These are phyloP conservation scores for Caenorhabditis parvicauda DNA, from an alignment of 2,888 invertebrate species.

Conservation along the genomic window DNA sequence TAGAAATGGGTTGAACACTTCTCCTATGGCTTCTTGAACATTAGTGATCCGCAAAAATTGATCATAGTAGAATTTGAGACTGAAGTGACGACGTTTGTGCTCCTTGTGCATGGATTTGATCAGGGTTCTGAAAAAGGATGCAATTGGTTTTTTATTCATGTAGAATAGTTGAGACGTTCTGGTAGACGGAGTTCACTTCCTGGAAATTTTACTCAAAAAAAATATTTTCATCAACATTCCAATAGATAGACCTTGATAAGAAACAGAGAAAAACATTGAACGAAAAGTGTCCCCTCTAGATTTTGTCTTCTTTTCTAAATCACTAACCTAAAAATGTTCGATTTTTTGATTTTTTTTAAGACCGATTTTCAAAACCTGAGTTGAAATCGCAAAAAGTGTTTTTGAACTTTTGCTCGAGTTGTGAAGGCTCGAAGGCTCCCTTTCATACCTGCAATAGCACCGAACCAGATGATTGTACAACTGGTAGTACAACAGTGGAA, in stretches of 20 bases:
- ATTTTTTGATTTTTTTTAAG: background rate
- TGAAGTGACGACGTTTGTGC: constrained; percentile 46
- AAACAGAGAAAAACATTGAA: too few species aligned
- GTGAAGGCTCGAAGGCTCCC: background rate
- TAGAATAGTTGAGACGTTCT: too few species aligned
- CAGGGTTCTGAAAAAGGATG: constrained; percentile 38
- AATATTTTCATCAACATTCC: too few species aligned
- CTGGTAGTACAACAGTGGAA: constrained; percentile 56
- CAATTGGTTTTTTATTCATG: constrained; percentile 41
- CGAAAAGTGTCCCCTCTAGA: too few species aligned
- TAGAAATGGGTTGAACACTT: constrained; percentile 55
- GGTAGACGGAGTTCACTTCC: too few species aligned
- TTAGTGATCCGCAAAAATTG: constrained; percentile 57
- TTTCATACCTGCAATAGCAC: constrained; percentile 29
- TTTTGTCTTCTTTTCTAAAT: too few species aligned
- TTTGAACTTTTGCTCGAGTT: background rate
- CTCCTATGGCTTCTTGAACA: constrained; percentile 52
- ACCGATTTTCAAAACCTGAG: background rate
- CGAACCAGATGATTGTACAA: constrained; percentile 43
- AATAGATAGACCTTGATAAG: too few species aligned
- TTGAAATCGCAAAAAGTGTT: too few species aligned
- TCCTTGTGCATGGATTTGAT: constrained; percentile 53
- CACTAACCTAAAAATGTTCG: too few species aligned
- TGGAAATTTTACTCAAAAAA: too few species aligned
- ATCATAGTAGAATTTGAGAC: constrained; percentile 57